phyloP scores from a whole-genome alignment of 2,888 invertebrate genomes.

The Bursaphelenchus okinawaensis region DNA sequence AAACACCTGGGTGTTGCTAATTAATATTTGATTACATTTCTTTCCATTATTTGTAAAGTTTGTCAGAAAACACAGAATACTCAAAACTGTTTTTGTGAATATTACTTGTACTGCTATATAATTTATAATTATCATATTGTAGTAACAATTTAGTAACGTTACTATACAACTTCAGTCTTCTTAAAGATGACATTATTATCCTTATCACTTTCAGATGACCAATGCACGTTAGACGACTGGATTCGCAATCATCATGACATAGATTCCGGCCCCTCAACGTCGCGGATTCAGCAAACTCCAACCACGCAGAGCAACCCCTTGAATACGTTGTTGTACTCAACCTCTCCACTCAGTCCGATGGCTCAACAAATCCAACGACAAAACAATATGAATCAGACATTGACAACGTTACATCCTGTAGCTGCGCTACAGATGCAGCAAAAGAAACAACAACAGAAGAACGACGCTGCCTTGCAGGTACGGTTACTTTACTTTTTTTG shows the following conservation, averaged over 20 bases:
- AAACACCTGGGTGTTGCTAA: background rate
- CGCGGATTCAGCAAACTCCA: background rate
- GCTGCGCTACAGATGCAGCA: slow-evolving; percentile 5
- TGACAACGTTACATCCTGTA: background rate
- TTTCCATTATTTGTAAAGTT: background rate
- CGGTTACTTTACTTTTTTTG: too few relatives aligned
- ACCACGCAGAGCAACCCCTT: background rate
- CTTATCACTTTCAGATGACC: background rate
- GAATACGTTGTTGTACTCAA: background rate
- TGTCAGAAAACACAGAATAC: too few relatives aligned
- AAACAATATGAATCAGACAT: background rate
- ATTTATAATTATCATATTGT: too few relatives aligned
- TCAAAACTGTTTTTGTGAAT: too few relatives aligned
- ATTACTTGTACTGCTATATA: too few relatives aligned
- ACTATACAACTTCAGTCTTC: too few relatives aligned
- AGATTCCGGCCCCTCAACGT: background rate
- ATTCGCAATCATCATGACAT: background rate
- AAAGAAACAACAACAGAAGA: slow-evolving; percentile 15
- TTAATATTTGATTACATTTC: background rate
- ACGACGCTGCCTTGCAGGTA: background rate
- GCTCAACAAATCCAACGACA: background rate
- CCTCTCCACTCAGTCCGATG: background rate
- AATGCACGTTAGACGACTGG: background rate
- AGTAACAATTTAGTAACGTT: too few relatives aligned
- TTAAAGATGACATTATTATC: background rate